phyloP scores from a whole-genome alignment of 2,113 vertebrate species.

The Oreochromis spilurus region DNA sequence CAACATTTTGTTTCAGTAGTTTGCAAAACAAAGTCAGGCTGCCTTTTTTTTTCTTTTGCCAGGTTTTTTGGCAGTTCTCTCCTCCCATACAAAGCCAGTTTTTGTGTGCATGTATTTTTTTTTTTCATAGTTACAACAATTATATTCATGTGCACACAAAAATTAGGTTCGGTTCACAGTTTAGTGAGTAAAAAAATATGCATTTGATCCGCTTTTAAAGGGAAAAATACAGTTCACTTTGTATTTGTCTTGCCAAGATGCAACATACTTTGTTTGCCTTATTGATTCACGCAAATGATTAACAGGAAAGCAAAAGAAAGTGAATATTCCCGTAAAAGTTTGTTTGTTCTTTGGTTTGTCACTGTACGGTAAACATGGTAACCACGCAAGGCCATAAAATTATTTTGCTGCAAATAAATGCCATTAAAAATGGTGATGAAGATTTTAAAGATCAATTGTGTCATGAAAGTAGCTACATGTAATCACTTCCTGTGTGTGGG shows the following conservation, averaged over 20 bases:
- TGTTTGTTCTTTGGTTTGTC: not conserved
- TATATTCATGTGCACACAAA: not conserved
- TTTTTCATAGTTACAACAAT: not conserved
- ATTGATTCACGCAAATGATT: constrained; percentile 59
- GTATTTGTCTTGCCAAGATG: not conserved
- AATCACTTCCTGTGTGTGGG: not conserved
- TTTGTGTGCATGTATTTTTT: not conserved
- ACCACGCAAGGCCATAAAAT: not conserved
- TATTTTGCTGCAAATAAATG: not conserved
- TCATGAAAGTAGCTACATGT: not conserved
- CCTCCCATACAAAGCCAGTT: not conserved
- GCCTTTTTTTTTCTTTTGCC: not conserved
- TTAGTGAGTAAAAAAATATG: not conserved
- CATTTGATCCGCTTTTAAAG: not conserved
- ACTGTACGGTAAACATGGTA: not conserved
- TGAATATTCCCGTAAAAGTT: not conserved
- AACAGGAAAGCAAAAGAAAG: not conserved
- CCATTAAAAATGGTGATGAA: not conserved
- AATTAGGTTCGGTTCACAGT: not conserved
- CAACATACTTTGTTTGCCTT: constrained; percentile 7
- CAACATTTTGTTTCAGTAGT: not conserved
- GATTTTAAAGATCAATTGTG: not conserved
- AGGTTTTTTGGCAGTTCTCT: not conserved
- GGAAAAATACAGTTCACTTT: not conserved
- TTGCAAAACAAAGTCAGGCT: not conserved